These are phyloP conservation scores for Marmota flaviventris DNA, from an alignment of 2,113 vertebrate species.

Conservation along the genomic window DNA sequence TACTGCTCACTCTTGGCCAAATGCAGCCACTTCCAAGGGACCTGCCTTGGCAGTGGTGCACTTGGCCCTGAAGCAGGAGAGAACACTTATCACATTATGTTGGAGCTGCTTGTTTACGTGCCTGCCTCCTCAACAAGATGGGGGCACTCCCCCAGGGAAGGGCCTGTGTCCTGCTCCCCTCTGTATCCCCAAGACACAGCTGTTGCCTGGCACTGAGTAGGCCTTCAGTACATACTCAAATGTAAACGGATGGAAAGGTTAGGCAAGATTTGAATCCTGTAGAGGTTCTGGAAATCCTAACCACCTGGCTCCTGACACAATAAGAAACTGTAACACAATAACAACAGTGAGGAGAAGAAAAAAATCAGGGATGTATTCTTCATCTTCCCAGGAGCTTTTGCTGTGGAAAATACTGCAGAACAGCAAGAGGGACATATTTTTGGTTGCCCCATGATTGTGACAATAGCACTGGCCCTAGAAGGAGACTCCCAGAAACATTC, in stretches of 20 bases:
- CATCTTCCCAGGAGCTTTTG: slow-evolving; percentile 23
- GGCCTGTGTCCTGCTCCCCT: background rate
- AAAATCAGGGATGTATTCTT: background rate
- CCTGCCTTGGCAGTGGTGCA: slow-evolving; percentile 58
- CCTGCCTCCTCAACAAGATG: background rate
- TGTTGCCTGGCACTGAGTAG: background rate
- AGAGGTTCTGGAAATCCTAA: background rate
- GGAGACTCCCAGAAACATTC: background rate
- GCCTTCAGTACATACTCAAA: background rate
- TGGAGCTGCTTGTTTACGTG: slow-evolving; percentile 57
- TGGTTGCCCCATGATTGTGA: background rate
- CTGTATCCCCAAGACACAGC: background rate
- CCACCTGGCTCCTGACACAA: slow-evolving; percentile 9
- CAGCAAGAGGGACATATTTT: background rate
- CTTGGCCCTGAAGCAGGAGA: slow-evolving; percentile 34
- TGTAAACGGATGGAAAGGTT: background rate
- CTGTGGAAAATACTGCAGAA: background rate
- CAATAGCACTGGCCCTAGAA: background rate
- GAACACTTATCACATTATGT: slow-evolving; percentile 71
- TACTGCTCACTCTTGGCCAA: slow-evolving; percentile 74
- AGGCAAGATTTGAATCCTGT: slow-evolving; percentile 1
- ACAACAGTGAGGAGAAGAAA: background rate
- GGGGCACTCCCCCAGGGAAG: background rate
- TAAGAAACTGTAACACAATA: background rate
- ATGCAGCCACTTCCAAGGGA: slow-evolving; percentile 71